phyloP scores from a whole-genome alignment of 1,140 invertebrate species.

The Drosophila nannoptera region DNA sequence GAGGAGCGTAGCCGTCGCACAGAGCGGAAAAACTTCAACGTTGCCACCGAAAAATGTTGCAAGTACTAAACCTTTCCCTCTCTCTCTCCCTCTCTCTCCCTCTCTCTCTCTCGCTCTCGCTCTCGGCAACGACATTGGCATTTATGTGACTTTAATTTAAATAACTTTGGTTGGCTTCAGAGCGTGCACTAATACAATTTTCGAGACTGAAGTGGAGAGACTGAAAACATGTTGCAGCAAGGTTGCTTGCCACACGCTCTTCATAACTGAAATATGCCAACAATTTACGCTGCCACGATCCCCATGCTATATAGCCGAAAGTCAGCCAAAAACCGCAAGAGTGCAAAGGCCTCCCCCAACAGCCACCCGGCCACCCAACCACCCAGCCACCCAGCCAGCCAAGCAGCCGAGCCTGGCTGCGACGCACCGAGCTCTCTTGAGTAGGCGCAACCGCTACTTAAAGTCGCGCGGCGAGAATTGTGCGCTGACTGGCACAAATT shows the following conservation, averaged over 20 bases:
- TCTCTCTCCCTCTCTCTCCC: background rate
- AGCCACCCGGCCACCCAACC: background rate
- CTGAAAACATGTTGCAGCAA: constrained; percentile 31
- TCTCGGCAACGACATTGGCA: constrained; percentile 27
- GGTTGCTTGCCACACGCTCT: constrained; percentile 30
- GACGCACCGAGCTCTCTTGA: too few relatives aligned
- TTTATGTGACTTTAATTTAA: constrained; percentile 58
- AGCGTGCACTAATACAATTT: constrained; percentile 44
- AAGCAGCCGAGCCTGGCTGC: too few relatives aligned
- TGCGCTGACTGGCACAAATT: constrained; percentile 39
- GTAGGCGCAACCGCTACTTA: constrained; percentile 21
- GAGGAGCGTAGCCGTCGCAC: constrained; percentile 26
- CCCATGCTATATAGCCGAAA: constrained; percentile 8
- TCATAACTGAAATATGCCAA: constrained; percentile 33
- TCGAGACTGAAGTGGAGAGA: constrained; percentile 15
- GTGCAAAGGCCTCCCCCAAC: constrained; percentile 5
- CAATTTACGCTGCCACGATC: constrained; percentile 28
- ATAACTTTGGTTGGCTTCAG: constrained; percentile 49
- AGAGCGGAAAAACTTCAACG: constrained; percentile 38
- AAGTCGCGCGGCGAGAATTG: constrained; percentile 13
- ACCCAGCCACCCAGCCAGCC: background rate
- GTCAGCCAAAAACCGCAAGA: constrained; percentile 32
- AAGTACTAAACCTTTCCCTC: background rate
- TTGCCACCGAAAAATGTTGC: constrained; percentile 32
- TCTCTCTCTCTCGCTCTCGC: background rate